These are phyloP conservation scores for Harpalus rubripes DNA, from an alignment of 2,888 invertebrate species.

Conservation along the genomic window DNA sequence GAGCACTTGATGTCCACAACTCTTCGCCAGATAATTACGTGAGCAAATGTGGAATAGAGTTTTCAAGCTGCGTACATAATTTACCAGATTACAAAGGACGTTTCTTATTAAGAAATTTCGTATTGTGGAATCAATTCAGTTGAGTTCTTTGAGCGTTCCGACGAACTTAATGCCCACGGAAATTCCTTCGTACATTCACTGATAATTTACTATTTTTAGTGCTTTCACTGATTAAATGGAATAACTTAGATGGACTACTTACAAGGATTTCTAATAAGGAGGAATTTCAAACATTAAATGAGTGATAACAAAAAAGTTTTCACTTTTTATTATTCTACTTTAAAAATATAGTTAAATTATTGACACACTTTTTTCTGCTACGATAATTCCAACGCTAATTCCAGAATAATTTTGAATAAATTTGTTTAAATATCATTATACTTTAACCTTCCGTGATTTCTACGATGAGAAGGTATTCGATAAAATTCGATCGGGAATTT, in stretches of 20 bases:
- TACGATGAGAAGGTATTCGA: too few species aligned
- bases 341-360: too few species aligned
- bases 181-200: slow-evolving; percentile 25
- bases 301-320: neutral
- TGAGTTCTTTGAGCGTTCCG: slow-evolving; percentile 17
- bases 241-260: slow-evolving; percentile 9
- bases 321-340: neutral
- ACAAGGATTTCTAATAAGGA: neutral
- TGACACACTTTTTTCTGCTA: too few species aligned
- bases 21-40: slow-evolving; percentile 35
- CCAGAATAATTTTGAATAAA: too few species aligned
- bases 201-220: slow-evolving; percentile 41
- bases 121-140: slow-evolving; percentile 43
- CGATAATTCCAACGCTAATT: too few species aligned
- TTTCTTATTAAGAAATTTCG: slow-evolving; percentile 54
- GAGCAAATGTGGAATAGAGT: slow-evolving; percentile 43
- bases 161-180: slow-evolving; percentile 35
- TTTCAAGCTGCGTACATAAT: slow-evolving; percentile 47
- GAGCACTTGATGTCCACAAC: slow-evolving; percentile 19
- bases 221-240: slow-evolving; percentile 29
- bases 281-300: neutral
- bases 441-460: too few species aligned
- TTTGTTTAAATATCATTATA: too few species aligned
- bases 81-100: slow-evolving; percentile 51
- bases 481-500: too few species aligned